Base-by-base conservation (phyloP, 1,140 invertebrate genomes). In the Rhynchophorus ferrugineus region DNA sequence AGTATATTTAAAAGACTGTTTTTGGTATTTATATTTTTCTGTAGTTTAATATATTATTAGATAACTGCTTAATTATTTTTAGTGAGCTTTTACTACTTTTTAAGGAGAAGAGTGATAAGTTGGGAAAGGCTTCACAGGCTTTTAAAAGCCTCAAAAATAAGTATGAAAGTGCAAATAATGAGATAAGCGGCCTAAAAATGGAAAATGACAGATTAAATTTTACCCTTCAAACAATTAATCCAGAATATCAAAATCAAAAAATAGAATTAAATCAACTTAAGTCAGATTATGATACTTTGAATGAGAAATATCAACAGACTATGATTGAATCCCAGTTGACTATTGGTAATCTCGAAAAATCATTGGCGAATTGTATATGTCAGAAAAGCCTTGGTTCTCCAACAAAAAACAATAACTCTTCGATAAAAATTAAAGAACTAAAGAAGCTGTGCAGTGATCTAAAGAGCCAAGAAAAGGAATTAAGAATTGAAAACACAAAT, bases 371-470 rank as follows among this genome's bases (percentile, higher is more conserved):
- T 8, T 42, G 39, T 42, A 19, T 5, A 17, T 42, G 39, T 19
- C 14, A 42, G 19, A 18, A 14, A 18, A 17, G 13, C 6, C n/a
- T n/a, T n/a, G n/a, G n/a, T n/a, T n/a, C n/a, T n/a, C n/a, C 33
- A 45, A 13, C 21, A 13, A 29, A 45, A 20, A n/a, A n/a, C n/a
- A n/a, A n/a, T n/a, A n/a, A n/a, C n/a, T n/a, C n/a, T n/a, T n/a
- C n/a, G n/a, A n/a, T n/a, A n/a, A 37, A 45, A 21, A n/a, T 52
- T 37, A 52, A 35, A 45, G 42, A 52, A 22, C 19, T 52, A 29
- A 50, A 50, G 16, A n/a, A 34, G 16, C 11, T 35, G 9, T 50
- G 39, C 33, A 50, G 14, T 6, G 38, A 43, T 3, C 14, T 34
- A 2, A 50, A 43, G 34, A 13, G 20, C 8, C 13, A 14, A 2